Evolutionary conservation across 2,113 vertebrate species (phyloP).

Genomic region (Cisticola juncidis): DNA sequence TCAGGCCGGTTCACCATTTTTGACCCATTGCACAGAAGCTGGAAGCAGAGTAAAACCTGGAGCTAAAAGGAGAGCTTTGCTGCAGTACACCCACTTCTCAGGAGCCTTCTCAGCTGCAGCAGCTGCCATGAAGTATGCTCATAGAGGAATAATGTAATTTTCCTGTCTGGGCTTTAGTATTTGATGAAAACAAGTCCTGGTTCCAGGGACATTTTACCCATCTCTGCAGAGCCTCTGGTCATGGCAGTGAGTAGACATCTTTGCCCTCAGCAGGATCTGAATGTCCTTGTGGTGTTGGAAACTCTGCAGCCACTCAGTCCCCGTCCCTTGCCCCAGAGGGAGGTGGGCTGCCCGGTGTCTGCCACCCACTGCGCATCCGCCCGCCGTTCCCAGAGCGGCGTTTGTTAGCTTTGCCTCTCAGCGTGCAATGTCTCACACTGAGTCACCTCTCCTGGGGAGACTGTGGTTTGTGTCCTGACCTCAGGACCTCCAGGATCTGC

Average conservation of each 20-base stretch:
- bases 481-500: background rate
- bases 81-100: background rate
- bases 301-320: accelerated
- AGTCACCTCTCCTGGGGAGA: background rate
- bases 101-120: background rate
- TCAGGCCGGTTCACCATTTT: background rate
- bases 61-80: background rate
- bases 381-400: background rate
- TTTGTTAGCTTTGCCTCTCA: slow-evolving; percentile 12
- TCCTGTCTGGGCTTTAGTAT: background rate
- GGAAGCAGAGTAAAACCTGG: background rate
- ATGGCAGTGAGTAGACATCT: accelerated
- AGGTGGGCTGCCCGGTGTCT: background rate
- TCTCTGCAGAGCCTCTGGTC: background rate
- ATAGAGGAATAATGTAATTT: background rate
- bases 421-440: background rate
- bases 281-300: accelerated
- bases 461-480: background rate
- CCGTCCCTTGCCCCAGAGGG: accelerated
- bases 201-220: accelerated
- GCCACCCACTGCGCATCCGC: background rate
- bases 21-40: background rate
- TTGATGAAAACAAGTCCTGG: background rate
- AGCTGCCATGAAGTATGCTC: background rate
- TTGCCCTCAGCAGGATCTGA: accelerated